Conservation (phyloP, 2,797 vertebrate genomes). For the Gobio occitaniae region DNA sequence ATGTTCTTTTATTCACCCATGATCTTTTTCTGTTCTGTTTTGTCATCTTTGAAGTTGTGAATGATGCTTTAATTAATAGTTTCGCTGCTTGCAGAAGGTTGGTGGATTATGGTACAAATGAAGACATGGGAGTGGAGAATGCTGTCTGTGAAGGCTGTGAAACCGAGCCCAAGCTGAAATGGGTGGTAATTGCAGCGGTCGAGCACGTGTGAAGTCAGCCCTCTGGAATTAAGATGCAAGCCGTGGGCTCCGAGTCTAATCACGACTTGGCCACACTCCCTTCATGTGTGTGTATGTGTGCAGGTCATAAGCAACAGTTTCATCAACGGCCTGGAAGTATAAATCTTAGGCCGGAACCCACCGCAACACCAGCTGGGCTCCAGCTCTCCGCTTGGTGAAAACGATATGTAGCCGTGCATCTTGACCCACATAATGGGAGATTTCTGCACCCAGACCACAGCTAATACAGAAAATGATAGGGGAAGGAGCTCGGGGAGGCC, state of each 20-base stretch:
- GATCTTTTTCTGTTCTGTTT: slow-evolving; percentile 32
- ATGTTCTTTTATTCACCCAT: slow-evolving; percentile 19
- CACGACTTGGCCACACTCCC: slow-evolving; percentile 36
- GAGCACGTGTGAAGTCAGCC: slow-evolving; percentile 49
- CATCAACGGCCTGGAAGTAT: slow-evolving; percentile 46
- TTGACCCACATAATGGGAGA: slow-evolving; percentile 75
- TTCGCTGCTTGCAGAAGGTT: slow-evolving; percentile 36
- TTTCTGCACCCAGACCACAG: slow-evolving; percentile 82
- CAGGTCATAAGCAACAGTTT: slow-evolving; percentile 53
- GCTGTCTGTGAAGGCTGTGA: slow-evolving; percentile 39
- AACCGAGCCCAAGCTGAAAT: slow-evolving; percentile 41
- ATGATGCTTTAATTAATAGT: slow-evolving; percentile 37
- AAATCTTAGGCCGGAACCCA: slow-evolving; percentile 63
- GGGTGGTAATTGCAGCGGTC: slow-evolving; percentile 53
- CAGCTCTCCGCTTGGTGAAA: slow-evolving; percentile 66
- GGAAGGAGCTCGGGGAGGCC: slow-evolving; percentile 67
- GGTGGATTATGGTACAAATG: slow-evolving; percentile 12
- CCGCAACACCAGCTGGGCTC: slow-evolving; percentile 71
- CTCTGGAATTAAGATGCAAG: slow-evolving; percentile 48
- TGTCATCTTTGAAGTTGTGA: slow-evolving; percentile 44
- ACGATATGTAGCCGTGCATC: slow-evolving; percentile 48
- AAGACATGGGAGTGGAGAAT: slow-evolving; percentile 40
- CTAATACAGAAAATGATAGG: slow-evolving; percentile 82
- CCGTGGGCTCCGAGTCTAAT: slow-evolving; percentile 43
- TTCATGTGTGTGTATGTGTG: slow-evolving; percentile 60